Base-by-base conservation (phyloP, 1,140 invertebrate genomes). In the Pachypsylla venusta region DNA sequence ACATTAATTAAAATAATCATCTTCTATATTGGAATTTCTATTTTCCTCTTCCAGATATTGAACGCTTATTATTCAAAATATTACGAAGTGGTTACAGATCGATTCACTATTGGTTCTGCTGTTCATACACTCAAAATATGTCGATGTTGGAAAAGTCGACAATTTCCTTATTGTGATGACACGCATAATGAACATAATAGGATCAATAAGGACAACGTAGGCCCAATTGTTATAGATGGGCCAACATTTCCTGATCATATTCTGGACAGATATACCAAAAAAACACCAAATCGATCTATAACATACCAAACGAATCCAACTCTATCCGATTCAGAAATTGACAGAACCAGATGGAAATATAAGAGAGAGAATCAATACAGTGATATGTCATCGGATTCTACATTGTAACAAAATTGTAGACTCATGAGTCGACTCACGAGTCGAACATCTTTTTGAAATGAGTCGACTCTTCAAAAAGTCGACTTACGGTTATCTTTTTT, bases 161-260 rank as follows among this genome's bases (percentile, higher is more conserved):
- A 96, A 89, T 98, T 94, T 81, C 94, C 93, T 10, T 93, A 93
- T 67, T 98, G 94, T 73, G 93, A 98, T 78, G 93, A 93, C 25
- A 73, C 82, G 63, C 94, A 98, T 74, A 87, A 79, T 54, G 67
- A 76, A 56, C 89, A 96, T 71, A 98, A 98, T 69, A 80, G 83
- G 63, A 76, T 74, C 48, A 85, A 81, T 13, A 84, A 88, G 1
- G 94, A 98, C 71, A 98, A 98, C 75, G 83, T 93, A 61, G 94
- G 94, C 20, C 94, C 94, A 1, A 78, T 94, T 24, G 76, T 87
- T 30, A 70, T 85, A 10, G 42, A 48, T 22, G 42, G 42, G 4
- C 4, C 4, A 3, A 48, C 42, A 5, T 48, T 48, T 4, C 42
- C 42, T n/a, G 42, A 48, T 48, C n/a, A 48, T 19, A 22, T 48